phyloP scores from a whole-genome alignment of 2,888 invertebrate species.

The Tortricodes alternella region DNA sequence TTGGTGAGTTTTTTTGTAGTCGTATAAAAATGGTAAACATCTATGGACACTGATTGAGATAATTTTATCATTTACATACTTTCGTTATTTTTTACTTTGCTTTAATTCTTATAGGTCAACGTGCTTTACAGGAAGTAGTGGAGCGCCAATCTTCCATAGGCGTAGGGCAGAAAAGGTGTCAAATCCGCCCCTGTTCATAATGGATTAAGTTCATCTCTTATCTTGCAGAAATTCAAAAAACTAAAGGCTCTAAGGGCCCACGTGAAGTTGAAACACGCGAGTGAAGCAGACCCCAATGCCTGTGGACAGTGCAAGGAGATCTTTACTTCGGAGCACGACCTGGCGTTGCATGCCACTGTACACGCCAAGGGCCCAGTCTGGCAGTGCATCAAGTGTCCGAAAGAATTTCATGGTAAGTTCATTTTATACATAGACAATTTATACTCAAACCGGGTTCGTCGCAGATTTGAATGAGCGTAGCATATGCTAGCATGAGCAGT shows the following conservation, averaged over 20 bases:
- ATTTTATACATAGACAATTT: neutral
- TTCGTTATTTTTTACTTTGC: no score
- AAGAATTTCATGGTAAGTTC: constrained; percentile 73
- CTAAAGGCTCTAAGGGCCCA: constrained; percentile 48
- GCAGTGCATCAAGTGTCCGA: constrained; percentile 74
- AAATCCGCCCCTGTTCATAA: neutral
- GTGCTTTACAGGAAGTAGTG: no score
- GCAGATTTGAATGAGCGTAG: no score
- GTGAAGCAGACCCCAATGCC: constrained; percentile 37
- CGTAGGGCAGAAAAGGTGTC: no score
- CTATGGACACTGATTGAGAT: no score
- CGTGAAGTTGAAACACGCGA: constrained; percentile 43
- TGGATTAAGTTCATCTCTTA: neutral
- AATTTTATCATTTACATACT: no score
- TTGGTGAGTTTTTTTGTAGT: no score
- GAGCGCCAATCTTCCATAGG: no score
- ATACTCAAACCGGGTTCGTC: no score
- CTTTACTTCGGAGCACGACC: constrained; percentile 73
- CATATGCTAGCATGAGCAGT: no score
- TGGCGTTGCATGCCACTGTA: constrained; percentile 71
- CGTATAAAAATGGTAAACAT: no score
- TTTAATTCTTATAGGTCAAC: no score
- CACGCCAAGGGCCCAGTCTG: constrained; percentile 61
- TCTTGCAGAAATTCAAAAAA: constrained; percentile 56
- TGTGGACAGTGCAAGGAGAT: constrained; percentile 72